Base-by-base conservation (phyloP, 2,113 vertebrate genomes). In the Mohoua ochrocephala region DNA sequence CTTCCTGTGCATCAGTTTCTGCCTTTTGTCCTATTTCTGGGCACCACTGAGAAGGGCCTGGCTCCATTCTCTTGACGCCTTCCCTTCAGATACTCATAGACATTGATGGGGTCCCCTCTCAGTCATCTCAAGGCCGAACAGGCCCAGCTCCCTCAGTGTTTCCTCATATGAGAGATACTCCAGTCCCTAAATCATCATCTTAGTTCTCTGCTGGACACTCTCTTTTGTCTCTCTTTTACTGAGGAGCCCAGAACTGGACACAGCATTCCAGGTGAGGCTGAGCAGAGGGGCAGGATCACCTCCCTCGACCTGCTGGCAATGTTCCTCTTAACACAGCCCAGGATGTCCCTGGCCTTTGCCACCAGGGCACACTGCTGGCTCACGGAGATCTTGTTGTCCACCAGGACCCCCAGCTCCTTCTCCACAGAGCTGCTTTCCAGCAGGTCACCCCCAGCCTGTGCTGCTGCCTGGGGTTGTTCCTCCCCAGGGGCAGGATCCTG, bases 271-370 rank as follows among this genome's bases (percentile, higher is more conserved):
- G 26, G 15, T 31, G 68, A 37, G 11, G 37, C 30, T 54, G 41
- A 63, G 6, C 1, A 6, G 8, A 54, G 35, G 21, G 13, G 15
- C 16, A 41, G 14, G n/a, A 8, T 63, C 20, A 21, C 11, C 20
- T 79, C 11, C 26, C 30, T 41, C 0, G 1, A 9, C 24, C n/a
- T 79, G 19, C 30, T 56, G 30, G 30, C 49, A 14, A 0, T 41
- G 6, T 19, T 47, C 4, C 3, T 26, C 24, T 0, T 7, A 13
- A 41, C 6, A 10, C 15, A 54, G 3, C 2, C n/a, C 19, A 47
- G 47, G 28, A n/a, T 69, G 28, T 22, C 54, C 15, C 8, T 28
- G 22, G 27, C n/a, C n/a, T n/a, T n/a, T n/a, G n/a, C n/a, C n/a
- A n/a, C n/a, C n/a, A n/a, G n/a, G n/a, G n/a, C n/a, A n/a, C n/a